Conservation (phyloP, 1,140 invertebrate species). For the Arctopsyche grandis region DNA sequence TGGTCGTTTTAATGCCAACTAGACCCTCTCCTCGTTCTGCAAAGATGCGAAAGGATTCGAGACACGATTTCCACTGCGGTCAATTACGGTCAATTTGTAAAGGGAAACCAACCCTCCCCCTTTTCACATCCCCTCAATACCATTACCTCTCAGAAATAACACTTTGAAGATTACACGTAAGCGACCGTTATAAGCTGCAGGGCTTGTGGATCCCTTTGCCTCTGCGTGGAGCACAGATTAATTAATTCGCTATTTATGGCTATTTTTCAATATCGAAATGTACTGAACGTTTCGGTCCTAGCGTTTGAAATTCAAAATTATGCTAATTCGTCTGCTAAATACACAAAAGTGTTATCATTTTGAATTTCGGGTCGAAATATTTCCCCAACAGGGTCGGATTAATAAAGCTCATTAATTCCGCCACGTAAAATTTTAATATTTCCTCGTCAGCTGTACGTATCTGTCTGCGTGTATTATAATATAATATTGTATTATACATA, state of each 20-base stretch:
- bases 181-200: not conserved
- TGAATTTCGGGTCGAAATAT: not conserved
- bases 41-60: not conserved
- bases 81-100: slow-evolving; percentile 41
- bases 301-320: slow-evolving; percentile 21
- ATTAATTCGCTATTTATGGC: no score
- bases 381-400: slow-evolving; percentile 6
- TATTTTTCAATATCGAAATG: no score
- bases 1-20: no score
- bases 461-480: not conserved
- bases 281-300: not conserved
- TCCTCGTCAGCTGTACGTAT: slow-evolving; percentile 18
- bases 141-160: slow-evolving; percentile 15
- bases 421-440: slow-evolving; percentile 37
- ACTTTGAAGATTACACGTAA: slow-evolving; percentile 31
- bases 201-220: no score
- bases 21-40: no score
- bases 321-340: slow-evolving; percentile 19
- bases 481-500: no score
- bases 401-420: slow-evolving; percentile 29
- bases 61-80: slow-evolving; percentile 9
- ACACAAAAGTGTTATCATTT: slow-evolving; percentile 26
- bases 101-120: not conserved
- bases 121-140: no score
- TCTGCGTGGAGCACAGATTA: no score